Evolutionary conservation across 2,113 vertebrate species (phyloP), one percentile per base, ranked within the genome.

Genomic region (Pomatorhinus ruficollis): DNA sequence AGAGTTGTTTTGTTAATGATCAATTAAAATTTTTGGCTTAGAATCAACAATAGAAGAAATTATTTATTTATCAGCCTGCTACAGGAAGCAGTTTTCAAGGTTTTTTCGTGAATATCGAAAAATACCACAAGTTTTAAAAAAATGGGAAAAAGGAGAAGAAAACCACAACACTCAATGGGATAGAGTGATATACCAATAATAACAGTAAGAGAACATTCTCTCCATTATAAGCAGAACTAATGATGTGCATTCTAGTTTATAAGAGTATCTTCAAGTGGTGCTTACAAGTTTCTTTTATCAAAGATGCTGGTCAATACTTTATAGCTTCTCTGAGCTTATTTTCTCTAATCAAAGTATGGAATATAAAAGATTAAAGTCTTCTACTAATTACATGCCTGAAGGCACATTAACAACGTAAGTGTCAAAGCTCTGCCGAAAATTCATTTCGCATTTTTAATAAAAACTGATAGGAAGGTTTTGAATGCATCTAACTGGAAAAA

Each of bases 371-470:
- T 98, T 98, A 98, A 98, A 98, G 95, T 98, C 96, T 97, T 98
- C 91, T 96, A 95, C 97, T 98, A 98, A 98, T 98, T 98, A 98
- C 98, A 98, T 97, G 98, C 98, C 98, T 98, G 97, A 98, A 98
- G 98, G 98, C 97, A 98, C 98, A 98, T 98, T 98, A 98, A 98
- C 98, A 98, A 98, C 98, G 88, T 95, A 97, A 98, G 97, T 98
- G 98, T 98, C 97, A 98, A 97, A 97, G 97, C 94, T 97, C 93
- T 97, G 97, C 97, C 83, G 94, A 98, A 98, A 98, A 98, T 97
- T 98, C 97, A 98, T 98, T 98, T 98, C 42, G 37, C 94, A 97
- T 98, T 98, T 98, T 98, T 98, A 98, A 98, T 97, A 97, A 93
- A 98, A 95, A 95, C 95, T 96, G 98, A 98, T 98, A 98, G 97